Base-by-base conservation (phyloP, 1,140 invertebrate species). In the Scylla paramamosain region DNA sequence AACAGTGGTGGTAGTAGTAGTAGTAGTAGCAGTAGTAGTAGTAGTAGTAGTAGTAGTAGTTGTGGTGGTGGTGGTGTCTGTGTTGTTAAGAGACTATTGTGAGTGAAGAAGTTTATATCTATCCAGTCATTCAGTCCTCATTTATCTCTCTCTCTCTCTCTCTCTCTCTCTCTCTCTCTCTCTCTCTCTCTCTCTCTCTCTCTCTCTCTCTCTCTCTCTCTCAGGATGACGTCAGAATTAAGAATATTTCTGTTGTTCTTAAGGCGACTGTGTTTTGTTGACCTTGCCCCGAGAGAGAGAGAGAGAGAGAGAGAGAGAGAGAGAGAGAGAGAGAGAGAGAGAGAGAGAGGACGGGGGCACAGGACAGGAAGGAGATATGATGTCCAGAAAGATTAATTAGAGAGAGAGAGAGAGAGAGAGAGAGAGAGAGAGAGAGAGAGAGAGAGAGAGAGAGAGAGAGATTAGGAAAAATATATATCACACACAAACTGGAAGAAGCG, bases 91-190 rank as follows among this genome's bases (percentile, higher is more conserved):
- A 59, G 16, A 59, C 52, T 20, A 59, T 14, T 59, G 52, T 14
- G 52, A 48, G 46, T 7, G 14, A 48, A 48, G 14, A 59, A 59
- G 10, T 59, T 59, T 59, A 12, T 59, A 59, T 59, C 10, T 77
- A 77, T n/a, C 6, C 20, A 77, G 12, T n/a, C 67, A 12, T 77
- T 1, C 67, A 59, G 20, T 20, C 20, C 52, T 59, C 52, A 59
- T 59, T 59, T 20, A 59, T 86, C 84, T 86, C 84, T 86, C 84
- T 86, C 84, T 90, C 88, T 90, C 39, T 90, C 88, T 90, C 25
- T 90, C 88, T 90, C 88, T 90, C 88, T 90, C 45, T 90, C 88
- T 90, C 88, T 90, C 88, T 90, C 88, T 90, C 39, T 90, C 88
- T 90, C 25, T 90, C 88, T 90, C 88, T 90, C 88, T 90, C 45